Evolutionary conservation across 2,888 invertebrate species (phyloP), one percentile per base, ranked within the genome.

Genomic region (Steromphala cineraria): DNA sequence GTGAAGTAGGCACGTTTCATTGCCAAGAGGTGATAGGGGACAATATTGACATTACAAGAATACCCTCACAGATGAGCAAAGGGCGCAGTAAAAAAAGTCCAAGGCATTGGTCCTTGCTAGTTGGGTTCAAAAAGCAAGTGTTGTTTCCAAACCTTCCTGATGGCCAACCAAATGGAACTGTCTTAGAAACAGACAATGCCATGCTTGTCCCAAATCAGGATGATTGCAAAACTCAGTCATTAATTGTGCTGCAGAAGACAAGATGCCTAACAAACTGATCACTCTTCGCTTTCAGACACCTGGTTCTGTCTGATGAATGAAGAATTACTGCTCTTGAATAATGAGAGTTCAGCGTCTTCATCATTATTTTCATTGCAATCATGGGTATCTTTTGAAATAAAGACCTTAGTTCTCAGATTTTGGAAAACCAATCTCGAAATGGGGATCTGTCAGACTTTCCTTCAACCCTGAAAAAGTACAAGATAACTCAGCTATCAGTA

Each of bases 21-120:
- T 13, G 8, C 0, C 19, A n/a, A 75, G 81, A 81, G 19, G 75
- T 81, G 13, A 79, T 81, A n/a, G 81, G 81, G 31, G 81, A 79
- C 76, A 81, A 31, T n/a, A n/a, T n/a, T n/a, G n/a, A n/a, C n/a
- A n/a, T n/a, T n/a, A n/a, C n/a, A n/a, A n/a, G n/a, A n/a, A 79
- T 31, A 40, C 81, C 79, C 17, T 75, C 62, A 21, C 75, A 81
- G 5, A 74, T 78, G 75, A 78, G 40, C 28, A 46, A 52, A n/a
- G 78, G 75, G 13, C 31, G 53, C 19, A 53, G 36, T 21, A 7
- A 53, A 19, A 53, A 78, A 46, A 75, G 78, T 55, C 78, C n/a
- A n/a, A n/a, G 74, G 78, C 78, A 81, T 75, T 76, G 80, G 80
- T 80, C 76, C 19, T 52, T 36, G 8, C 36, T 36, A 8, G 4